A percentile compares a stretch with the other conserved stretches of the same genome.
phyloP scores from a whole-genome alignment of 2,113 vertebrate species.

The Microcebus lehilahytsara region DNA sequence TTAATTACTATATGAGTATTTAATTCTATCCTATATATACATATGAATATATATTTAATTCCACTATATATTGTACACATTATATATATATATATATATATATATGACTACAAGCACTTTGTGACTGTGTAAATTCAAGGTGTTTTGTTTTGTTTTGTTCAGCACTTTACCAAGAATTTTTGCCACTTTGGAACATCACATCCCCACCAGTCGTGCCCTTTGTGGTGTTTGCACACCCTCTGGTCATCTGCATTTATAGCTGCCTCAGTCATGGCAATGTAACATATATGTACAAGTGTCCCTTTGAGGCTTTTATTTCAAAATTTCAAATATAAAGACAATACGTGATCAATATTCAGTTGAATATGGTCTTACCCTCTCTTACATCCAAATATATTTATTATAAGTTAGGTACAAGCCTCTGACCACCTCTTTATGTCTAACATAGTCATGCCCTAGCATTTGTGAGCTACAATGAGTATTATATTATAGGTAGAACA shows the following conservation, averaged over 20 bases:
- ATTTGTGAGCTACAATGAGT: not conserved
- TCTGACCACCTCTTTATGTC: not conserved
- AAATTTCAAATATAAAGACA: not conserved
- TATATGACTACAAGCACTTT: not conserved
- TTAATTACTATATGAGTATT: not conserved
- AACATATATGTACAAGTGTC: not conserved
- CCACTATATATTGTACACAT: not conserved
- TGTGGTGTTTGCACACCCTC: not conserved
- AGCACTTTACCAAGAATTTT: not conserved
- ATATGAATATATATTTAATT: not conserved
- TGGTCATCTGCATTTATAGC: not conserved
- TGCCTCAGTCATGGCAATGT: not conserved
- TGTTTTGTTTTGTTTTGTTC: not conserved
- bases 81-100: too few relatives aligned
- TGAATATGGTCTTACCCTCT: not conserved
- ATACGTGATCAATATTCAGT: not conserved
- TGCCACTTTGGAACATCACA: not conserved
- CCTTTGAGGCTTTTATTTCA: not conserved
- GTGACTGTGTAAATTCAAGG: not conserved
- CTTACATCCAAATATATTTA: not conserved
- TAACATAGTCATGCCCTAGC: not conserved
- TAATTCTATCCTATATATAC: not conserved
- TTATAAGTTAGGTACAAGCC: not conserved
- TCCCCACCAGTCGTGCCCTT: not conserved
- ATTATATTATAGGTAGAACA: not conserved